Evolutionary conservation across 2,888 invertebrate genomes (phyloP).

Genomic region (Lapara coniferarum): DNA sequence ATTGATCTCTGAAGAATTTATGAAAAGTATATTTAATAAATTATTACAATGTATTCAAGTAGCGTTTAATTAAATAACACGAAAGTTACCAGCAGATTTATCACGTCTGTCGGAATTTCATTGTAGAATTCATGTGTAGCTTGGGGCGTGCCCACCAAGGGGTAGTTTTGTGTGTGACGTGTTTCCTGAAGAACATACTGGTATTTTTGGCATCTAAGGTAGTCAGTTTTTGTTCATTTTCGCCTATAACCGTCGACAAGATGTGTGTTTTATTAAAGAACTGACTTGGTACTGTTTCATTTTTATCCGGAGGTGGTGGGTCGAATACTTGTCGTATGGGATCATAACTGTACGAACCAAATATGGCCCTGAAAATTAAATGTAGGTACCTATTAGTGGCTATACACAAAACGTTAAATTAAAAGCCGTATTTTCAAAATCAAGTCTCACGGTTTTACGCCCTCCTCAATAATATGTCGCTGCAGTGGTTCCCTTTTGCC

Average conservation of each 20-base stretch:
- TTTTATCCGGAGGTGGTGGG: slow-evolving; percentile 16
- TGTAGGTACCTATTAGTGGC: not conserved
- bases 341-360: slow-evolving; percentile 47
- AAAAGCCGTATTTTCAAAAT: not conserved
- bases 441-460: slow-evolving; percentile 43
- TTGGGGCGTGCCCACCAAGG: slow-evolving; percentile 25
- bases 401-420: not conserved
- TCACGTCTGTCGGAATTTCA: not conserved
- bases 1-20: too few species aligned
- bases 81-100: not conserved
- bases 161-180: slow-evolving; percentile 16
- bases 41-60: not conserved
- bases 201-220: slow-evolving; percentile 4
- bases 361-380: slow-evolving; percentile 40
- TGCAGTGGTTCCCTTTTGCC: slow-evolving; percentile 37
- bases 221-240: not conserved
- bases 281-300: slow-evolving; percentile 25
- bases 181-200: slow-evolving; percentile 26
- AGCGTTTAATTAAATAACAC: not conserved
- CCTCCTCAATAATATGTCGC: slow-evolving; percentile 44
- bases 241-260: slow-evolving; percentile 14
- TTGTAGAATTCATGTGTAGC: slow-evolving; percentile 13
- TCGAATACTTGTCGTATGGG: slow-evolving; percentile 48
- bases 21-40: not conserved
- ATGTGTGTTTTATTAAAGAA: slow-evolving; percentile 28